Conservation (phyloP, 2,888 invertebrate genomes). For the Sylvicola fuscatus region DNA sequence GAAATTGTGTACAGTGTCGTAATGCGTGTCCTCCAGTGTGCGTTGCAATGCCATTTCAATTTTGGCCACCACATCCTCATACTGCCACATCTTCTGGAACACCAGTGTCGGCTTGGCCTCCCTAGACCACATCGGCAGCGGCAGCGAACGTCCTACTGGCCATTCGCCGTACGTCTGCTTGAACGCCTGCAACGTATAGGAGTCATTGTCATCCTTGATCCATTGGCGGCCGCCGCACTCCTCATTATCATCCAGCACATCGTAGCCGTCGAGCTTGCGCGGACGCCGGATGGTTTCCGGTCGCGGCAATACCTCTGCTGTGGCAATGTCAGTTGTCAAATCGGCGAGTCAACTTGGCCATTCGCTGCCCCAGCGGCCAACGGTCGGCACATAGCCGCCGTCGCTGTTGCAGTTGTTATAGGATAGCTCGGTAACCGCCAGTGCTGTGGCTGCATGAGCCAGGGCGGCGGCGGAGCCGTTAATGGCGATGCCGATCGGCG, state of each 20-base stretch:
- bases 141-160: slow-evolving; percentile 48
- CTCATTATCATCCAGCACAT: too few relatives aligned
- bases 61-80: slow-evolving; percentile 58
- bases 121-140: slow-evolving; percentile 53
- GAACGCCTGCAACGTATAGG: slow-evolving; percentile 23
- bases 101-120: slow-evolving; percentile 24
- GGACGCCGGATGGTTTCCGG: slow-evolving; percentile 25
- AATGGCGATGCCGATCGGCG: slow-evolving; percentile 12
- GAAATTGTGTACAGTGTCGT: slow-evolving; percentile 78
- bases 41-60: slow-evolving; percentile 64
- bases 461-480: slow-evolving; percentile 15
- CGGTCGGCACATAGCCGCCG: slow-evolving; percentile 49
- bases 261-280: too few relatives aligned
- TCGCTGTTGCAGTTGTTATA: slow-evolving; percentile 19
- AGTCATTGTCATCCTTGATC: slow-evolving; percentile 11
- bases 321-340: slow-evolving; percentile 29
- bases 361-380: slow-evolving; percentile 81
- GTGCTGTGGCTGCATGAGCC: too few relatives aligned
- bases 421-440: slow-evolving; percentile 13
- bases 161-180: slow-evolving; percentile 33
- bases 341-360: slow-evolving; percentile 96
- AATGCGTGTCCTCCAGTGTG: slow-evolving; percentile 65
- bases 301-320: slow-evolving; percentile 28
- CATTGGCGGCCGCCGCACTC: too few relatives aligned
- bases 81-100: slow-evolving; percentile 24